Base-by-base conservation (phyloP, 2,888 invertebrate genomes). In the Eudasyphora cyanicolor region DNA sequence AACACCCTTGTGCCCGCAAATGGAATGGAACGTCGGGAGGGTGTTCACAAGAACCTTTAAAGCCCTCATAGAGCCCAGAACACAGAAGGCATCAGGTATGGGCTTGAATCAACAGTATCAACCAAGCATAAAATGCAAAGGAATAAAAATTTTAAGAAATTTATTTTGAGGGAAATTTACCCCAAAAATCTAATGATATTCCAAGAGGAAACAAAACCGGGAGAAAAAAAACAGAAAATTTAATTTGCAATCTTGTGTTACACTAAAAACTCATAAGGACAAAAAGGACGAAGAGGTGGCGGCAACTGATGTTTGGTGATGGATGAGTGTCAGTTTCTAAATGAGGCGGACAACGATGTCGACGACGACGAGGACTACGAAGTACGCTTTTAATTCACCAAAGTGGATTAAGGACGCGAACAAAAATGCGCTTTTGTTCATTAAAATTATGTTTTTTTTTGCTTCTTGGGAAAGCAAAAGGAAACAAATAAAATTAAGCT, bases 351-450 rank as follows among this genome's bases (percentile, higher is more conserved):
- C 60, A 74, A 74, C 60, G 71, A 82, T 64, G 24, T 35, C 67
- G 45, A 74, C 51, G n/a, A 38, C 27, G 38, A 67, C 57, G 38
- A 64, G 57, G 75, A 77, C 76, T 29, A 57, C 57, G 49, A 8
- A n/a, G n/a, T n/a, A 2, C 67, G 76, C 81, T 81, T 84, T 84
- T 84, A 84, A 84, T 84, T 84, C 84, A 84, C 76, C 73, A 84
- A 81, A 84, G 84, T 81, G 75, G 81, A 84, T 84, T 84, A 84
- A 82, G 69, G 64, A 76, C 71, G 49, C 21, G 54, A 76, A 80
- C 71, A 83, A 83, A 80, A 57, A 74, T 70, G 81, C 57, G 76
- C 78, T 73, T 49, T 42, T 81, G 81, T 84, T 81, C 81, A 81
- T 81, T 84, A 78, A 78, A 75, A 78, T 69, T 71, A 27, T 42